These are phyloP conservation scores for Psittacula echo DNA, from an alignment of 2,797 vertebrate genomes.

Conservation along the genomic window DNA sequence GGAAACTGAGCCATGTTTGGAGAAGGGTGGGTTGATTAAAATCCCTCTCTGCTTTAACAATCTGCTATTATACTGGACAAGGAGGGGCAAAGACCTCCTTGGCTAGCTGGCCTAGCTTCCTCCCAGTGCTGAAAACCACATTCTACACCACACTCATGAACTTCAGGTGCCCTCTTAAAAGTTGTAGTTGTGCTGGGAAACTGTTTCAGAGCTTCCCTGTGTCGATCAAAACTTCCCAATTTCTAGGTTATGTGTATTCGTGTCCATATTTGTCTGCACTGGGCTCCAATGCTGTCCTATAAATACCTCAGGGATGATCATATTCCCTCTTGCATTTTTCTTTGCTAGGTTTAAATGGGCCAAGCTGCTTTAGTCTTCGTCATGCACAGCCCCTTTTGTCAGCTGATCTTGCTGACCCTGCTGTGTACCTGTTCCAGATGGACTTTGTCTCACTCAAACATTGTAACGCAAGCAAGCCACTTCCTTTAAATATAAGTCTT, in stretches of 20 bases:
- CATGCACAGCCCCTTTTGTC: neutral
- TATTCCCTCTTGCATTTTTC: conserved; percentile 53
- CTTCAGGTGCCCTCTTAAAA: conserved; percentile 35
- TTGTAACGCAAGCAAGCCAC: neutral
- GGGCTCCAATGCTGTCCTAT: conserved; percentile 42
- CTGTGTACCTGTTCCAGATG: conserved; percentile 22
- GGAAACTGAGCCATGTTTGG: neutral
- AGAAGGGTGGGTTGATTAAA: neutral
- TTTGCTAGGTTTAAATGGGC: conserved; percentile 53
- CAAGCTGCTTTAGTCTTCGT: conserved; percentile 39
- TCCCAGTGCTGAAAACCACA: neutral
- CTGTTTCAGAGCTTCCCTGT: conserved; percentile 7
- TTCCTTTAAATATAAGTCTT: conserved; percentile 40
- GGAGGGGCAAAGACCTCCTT: neutral
- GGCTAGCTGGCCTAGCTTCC: neutral
- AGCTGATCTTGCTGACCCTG: conserved; percentile 21
- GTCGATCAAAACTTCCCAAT: neutral
- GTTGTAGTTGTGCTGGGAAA: neutral
- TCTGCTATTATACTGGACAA: neutral
- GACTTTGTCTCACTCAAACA: neutral
- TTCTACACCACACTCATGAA: neutral
- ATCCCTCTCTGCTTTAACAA: neutral
- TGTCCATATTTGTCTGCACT: conserved; percentile 52
- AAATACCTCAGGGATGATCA: conserved; percentile 42
- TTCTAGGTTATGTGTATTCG: conserved; percentile 52